Conservation (phyloP, 1,140 invertebrate species). For the Pseudachorutes palmiensis region DNA sequence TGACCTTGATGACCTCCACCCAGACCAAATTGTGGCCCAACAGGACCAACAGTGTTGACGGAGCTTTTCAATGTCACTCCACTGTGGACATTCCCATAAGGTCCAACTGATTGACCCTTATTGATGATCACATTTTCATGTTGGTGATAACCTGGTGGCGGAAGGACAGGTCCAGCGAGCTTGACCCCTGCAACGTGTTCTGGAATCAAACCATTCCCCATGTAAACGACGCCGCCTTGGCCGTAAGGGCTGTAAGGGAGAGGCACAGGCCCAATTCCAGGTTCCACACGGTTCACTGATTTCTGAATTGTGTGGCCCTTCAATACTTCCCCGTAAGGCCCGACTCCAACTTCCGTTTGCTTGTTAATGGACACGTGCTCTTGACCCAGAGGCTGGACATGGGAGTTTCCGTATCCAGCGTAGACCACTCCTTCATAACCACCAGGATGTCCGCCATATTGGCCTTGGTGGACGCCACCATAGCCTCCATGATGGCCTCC, state of each 20-base stretch:
- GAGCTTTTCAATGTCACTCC: background rate
- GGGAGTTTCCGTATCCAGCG: background rate
- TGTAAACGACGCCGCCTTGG: slow-evolving; percentile 8
- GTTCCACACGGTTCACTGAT: slow-evolving; percentile 2
- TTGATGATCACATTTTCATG: background rate
- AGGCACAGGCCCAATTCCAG: background rate
- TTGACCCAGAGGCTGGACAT: background rate
- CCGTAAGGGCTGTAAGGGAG: background rate
- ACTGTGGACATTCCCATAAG: background rate
- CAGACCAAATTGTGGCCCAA: background rate
- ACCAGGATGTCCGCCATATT: background rate
- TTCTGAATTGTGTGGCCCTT: background rate
- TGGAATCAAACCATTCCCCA: background rate
- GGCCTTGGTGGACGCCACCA: background rate
- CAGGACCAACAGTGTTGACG: background rate
- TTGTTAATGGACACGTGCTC: background rate
- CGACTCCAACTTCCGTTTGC: background rate
- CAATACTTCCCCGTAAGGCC: background rate
- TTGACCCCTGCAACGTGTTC: background rate
- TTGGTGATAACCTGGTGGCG: background rate
- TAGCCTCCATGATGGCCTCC: background rate
- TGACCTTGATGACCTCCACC: background rate
- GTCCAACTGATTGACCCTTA: background rate
- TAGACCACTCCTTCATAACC: slow-evolving; percentile 4
- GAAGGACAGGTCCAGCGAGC: background rate